Evolutionary conservation across 1,140 invertebrate species (phyloP), one percentile per base, ranked within the genome.

Genomic region (Drosophila sturtevanti): DNA sequence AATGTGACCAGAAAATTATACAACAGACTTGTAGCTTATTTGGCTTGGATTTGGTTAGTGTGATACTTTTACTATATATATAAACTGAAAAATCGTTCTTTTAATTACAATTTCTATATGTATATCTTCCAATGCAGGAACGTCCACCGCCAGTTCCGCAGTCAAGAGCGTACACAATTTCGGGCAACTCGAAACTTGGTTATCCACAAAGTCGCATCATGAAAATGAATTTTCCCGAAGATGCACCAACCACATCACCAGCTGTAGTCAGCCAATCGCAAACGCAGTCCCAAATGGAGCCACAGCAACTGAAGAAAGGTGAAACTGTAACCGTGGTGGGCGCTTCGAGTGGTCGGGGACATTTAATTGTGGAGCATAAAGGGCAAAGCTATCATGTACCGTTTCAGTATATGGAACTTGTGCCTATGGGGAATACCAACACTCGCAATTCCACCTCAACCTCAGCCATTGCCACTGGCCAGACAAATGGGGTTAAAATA

Each of bases 131-230:
- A 24, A 9, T 14, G 11, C 90, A 97, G 96, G 97, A 98, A 92
- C 94, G 96, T 70, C 97, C 97, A 11, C 97, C 97, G 7, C 97
- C 97, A 14, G 95, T 98, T 38, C 98, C 97, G 4, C 96, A 96
- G 4, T 96, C 96, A 80, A 94, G 97, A 72, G 94, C 96, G 0
- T 98, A 98, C 92, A 98, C 97, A 24, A 96, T 98, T 38, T 94
- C 96, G 27, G 97, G 97, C 65, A 98, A 98, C 92, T 96, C 97
- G n/a, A 98, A 98, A 93, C 92, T 98, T 63, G 95, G 96, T 69
- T 98, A 98, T 93, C 98, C 98, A 34, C 98, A 98, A 93, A 97
- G 95, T 61, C 94, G 98, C 87, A 93, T 97, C 22, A 97, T 98
- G 96, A 97, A 97, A 92, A 95, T 96, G 94, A 95, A 96, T 71